Base-by-base conservation (phyloP, 2,888 invertebrate genomes). In the Acutogordius australiensis region DNA sequence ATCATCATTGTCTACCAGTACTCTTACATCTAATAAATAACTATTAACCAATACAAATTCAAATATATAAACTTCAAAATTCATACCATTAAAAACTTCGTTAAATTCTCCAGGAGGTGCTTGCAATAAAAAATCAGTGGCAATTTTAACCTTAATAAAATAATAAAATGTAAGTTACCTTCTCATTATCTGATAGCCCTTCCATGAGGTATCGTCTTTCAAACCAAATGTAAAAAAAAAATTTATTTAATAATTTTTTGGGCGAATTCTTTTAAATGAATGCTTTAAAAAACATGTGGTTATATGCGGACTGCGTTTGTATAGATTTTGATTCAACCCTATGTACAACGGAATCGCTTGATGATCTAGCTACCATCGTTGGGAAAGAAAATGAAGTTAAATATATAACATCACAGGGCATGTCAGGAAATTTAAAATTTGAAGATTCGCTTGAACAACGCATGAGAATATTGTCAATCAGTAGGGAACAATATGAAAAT, bases 51-150 rank as follows among this genome's bases (percentile, higher is more conserved):
- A 45, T 45, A 23, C 2, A 29, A 57, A 23, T 1, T 59, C 61
- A 45, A 45, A 29, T 1, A 27, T 28, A 61, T 63, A 61, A 44
- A 23, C 27, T 62, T 23, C 4, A 2, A 13, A 67, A 67, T 37
- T 37, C n/a, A 37, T 67, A 76, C 76, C 76, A 75, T 90, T 91
- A 71, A 94, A 91, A 64, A 97, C 97, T 78, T 97, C 97, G 75
- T 94, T 94, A 72, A 99, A 97, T 78, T 97, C 97, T 67, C 97
- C 97, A 61, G 97, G 97, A 62, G 97, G 97, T 63, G 94, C 88
- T 77, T 94, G 91, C 63, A 90, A 76, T 71, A 97, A 86, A 76
- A 97, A 94, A 78, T 91, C 85, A 66, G 90, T 86, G 66, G 87
- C 88, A 76, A 94, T 88, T 76, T 84, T 80, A 70, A 90, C 84